These are phyloP conservation scores for Phyllotis vaccarum DNA, from an alignment of 2,797 vertebrate species.

Conservation along the genomic window DNA sequence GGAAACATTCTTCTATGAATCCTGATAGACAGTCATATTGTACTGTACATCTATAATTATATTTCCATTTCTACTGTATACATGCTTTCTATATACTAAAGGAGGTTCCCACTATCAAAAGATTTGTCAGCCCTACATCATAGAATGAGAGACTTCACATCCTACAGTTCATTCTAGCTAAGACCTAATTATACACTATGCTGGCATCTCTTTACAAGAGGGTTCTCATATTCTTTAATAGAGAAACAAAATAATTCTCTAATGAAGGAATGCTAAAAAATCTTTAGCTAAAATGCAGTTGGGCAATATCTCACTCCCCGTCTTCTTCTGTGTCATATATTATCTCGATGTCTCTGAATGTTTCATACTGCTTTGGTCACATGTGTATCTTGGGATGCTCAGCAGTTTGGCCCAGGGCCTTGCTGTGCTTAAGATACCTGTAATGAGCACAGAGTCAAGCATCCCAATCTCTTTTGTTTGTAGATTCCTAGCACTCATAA, in stretches of 20 bases:
- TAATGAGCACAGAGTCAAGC: neutral
- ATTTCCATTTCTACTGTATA: neutral
- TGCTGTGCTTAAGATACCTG: neutral
- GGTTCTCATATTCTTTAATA: neutral
- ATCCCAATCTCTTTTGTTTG: neutral
- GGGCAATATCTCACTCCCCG: neutral
- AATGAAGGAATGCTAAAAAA: neutral
- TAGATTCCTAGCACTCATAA: neutral
- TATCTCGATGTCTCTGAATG: neutral
- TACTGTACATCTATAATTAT: neutral
- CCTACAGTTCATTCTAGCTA: neutral
- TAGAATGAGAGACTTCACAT: neutral
- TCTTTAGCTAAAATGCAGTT: neutral
- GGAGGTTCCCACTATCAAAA: conserved; percentile 21
- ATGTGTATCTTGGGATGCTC: neutral
- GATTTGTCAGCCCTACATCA: neutral
- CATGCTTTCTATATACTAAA: neutral
- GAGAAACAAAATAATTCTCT: neutral
- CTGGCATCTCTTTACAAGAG: neutral
- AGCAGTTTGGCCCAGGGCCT: neutral
- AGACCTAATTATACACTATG: neutral
- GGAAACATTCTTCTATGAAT: neutral
- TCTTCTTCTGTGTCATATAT: neutral
- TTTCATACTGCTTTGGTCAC: neutral
- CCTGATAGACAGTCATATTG: neutral